Percentiles rank a stretch among this genome's conserved stretches.
Conservation (phyloP, 2,888 invertebrate genomes). For the Tachina grossa region DNA sequence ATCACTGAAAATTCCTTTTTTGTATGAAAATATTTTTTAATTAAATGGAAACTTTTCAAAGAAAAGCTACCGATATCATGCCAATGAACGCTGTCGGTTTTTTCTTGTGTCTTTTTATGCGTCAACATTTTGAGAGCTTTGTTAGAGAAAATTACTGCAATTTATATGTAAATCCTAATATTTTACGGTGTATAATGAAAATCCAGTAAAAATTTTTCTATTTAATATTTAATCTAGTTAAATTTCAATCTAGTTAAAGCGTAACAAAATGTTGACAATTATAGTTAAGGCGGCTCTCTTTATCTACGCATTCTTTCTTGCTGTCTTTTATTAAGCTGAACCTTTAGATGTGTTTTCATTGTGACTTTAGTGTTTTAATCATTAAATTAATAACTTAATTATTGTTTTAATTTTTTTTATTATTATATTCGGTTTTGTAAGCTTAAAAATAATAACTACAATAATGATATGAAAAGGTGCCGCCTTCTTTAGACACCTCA, state of each 20-base stretch:
- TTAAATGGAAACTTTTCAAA: conserved; percentile 47
- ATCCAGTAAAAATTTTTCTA: conserved; percentile 48
- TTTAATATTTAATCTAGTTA: conserved; percentile 74
- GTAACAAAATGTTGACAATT: conserved; percentile 70
- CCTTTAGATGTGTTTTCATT: conserved; percentile 32
- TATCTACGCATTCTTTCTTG: background rate
- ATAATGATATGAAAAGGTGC: conserved; percentile 57
- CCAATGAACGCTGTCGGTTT: conserved; percentile 9
- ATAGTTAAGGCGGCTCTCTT: conserved; percentile 59
- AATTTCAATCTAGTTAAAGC: conserved; percentile 74
- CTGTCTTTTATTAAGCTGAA: background rate
- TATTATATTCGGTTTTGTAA: background rate
- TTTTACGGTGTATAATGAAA: conserved; percentile 35
- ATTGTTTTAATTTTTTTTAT: conserved; percentile 25
- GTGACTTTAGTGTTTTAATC: conserved; percentile 14
- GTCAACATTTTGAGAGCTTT: conserved; percentile 15
- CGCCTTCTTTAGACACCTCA: conserved; percentile 67
- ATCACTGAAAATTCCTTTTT: conserved; percentile 73
- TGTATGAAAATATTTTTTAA: conserved; percentile 46
- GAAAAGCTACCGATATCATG: conserved; percentile 32
- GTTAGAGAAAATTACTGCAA: conserved; percentile 56
- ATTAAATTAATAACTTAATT: conserved; percentile 66
- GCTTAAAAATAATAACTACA: conserved; percentile 17
- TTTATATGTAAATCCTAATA: conserved; percentile 59
- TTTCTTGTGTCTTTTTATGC: conserved; percentile 17